Conservation (phyloP, 2,888 invertebrate species). For the Ophion ellenae region DNA sequence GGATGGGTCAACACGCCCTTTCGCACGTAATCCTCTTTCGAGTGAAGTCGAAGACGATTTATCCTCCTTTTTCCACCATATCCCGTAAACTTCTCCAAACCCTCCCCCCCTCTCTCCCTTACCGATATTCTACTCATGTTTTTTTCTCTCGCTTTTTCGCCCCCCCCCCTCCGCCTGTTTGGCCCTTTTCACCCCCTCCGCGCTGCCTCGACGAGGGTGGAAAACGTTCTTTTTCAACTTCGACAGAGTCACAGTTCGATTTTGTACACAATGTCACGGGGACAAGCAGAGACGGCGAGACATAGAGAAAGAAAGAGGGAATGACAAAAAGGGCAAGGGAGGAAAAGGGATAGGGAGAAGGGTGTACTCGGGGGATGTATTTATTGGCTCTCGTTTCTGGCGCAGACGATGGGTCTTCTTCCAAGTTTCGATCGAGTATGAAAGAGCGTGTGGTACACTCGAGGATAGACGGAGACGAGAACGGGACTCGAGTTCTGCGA, state of each 20-base stretch:
- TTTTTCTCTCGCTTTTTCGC: slow-evolving; percentile 22
- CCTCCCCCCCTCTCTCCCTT: not conserved
- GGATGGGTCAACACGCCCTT: slow-evolving; percentile 64
- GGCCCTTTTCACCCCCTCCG: slow-evolving; percentile 20
- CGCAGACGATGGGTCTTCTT: slow-evolving; percentile 23
- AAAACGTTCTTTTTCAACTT: slow-evolving; percentile 54
- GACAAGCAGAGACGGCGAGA: not conserved
- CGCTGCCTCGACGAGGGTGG: slow-evolving; percentile 11
- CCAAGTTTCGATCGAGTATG: slow-evolving; percentile 51
- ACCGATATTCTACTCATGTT: slow-evolving; percentile 15
- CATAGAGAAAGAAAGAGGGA: not conserved
- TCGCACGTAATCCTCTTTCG: slow-evolving; percentile 64
- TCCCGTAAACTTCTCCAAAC: slow-evolving; percentile 19
- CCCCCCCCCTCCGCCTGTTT: slow-evolving; percentile 20
- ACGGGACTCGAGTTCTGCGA: slow-evolving; percentile 24
- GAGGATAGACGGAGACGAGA: slow-evolving; percentile 7
- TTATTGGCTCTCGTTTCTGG: slow-evolving; percentile 61
- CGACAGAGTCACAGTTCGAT: not conserved
- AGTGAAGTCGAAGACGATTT: slow-evolving; percentile 68
- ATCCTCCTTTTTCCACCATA: slow-evolving; percentile 57
- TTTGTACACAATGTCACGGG: not conserved
- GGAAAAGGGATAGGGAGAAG: not conserved
- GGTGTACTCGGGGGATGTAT: slow-evolving; percentile 48
- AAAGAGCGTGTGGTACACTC: not conserved
- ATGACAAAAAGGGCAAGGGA: not conserved